These are phyloP conservation scores for Drosophila tropicalis DNA, from an alignment of 1,140 invertebrate genomes.

Conservation along the genomic window DNA sequence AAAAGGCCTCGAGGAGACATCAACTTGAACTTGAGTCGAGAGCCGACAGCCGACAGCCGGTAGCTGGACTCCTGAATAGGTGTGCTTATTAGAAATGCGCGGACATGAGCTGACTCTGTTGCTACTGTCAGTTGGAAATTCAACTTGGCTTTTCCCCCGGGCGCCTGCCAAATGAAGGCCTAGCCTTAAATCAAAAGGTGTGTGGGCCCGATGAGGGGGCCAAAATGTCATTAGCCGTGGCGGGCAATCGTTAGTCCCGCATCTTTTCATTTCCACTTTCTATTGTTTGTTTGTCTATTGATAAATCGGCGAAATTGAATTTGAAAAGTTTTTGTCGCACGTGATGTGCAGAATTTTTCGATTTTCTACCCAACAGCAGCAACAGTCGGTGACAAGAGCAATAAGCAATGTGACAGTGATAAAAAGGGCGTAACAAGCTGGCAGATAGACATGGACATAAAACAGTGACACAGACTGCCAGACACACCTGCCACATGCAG, in stretches of 20 bases:
- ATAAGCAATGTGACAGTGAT: slow-evolving; percentile 64
- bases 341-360: slow-evolving; percentile 43
- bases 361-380: slow-evolving; percentile 3
- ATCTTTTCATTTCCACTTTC: slow-evolving; percentile 63
- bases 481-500: slow-evolving; percentile 64
- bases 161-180: slow-evolving; percentile 46
- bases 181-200: not conserved
- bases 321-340: slow-evolving; percentile 53
- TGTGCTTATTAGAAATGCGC: slow-evolving; percentile 68
- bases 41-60: not conserved
- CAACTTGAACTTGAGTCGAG: slow-evolving; percentile 73
- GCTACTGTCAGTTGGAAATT: slow-evolving; percentile 13
- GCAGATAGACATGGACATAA: slow-evolving; percentile 44
- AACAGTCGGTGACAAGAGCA: slow-evolving; percentile 55
- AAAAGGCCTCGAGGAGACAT: slow-evolving; percentile 58
- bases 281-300: slow-evolving; percentile 62
- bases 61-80: not conserved
- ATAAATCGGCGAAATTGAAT: slow-evolving; percentile 72
- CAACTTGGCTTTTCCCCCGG: slow-evolving; percentile 40
- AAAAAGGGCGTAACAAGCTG: slow-evolving; percentile 73
- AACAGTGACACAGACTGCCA: slow-evolving; percentile 17
- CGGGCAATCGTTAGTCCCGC: not conserved
- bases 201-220: too few relatives aligned
- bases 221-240: slow-evolving; percentile 42
- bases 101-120: slow-evolving; percentile 47